These are phyloP conservation scores for Caligus rogercresseyi DNA, from an alignment of 1,140 invertebrate species.

Conservation along the genomic window DNA sequence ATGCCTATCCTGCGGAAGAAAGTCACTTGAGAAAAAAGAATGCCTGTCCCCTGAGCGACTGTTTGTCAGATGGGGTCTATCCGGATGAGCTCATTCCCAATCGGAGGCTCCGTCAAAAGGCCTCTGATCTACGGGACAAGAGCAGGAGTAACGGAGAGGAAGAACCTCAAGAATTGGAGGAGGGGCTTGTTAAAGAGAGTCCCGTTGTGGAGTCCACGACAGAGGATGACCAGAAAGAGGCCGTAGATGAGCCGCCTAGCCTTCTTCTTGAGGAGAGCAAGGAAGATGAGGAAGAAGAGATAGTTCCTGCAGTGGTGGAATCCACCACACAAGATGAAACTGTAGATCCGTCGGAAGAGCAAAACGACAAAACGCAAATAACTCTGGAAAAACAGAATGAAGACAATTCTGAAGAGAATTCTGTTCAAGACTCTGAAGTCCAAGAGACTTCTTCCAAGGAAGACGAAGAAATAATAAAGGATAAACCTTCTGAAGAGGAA, in stretches of 20 bases:
- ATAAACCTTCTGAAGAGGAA: neutral
- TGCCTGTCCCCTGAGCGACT: constrained; percentile 1
- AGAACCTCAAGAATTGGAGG: neutral
- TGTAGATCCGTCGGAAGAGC: neutral
- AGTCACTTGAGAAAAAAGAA: too few relatives aligned
- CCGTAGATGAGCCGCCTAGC: neutral
- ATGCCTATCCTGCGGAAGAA: neutral
- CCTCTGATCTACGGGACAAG: neutral
- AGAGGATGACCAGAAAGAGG: neutral
- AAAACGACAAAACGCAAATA: too few relatives aligned
- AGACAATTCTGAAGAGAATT: neutral
- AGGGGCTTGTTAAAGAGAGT: neutral
- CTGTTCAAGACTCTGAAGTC: neutral
- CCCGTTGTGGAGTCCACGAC: neutral
- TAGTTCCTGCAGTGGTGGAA: neutral
- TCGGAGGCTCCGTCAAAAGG: neutral
- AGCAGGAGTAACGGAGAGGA: neutral
- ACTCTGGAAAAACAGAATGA: neutral
- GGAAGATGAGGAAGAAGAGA: neutral
- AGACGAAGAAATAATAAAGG: neutral
- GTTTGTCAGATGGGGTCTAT: neutral
- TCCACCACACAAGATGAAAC: neutral
- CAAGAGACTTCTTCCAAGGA: neutral
- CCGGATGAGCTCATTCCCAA: constrained; percentile 9
- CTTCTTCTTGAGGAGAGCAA: neutral